A percentile compares a stretch with the other conserved stretches of the same genome.
These are phyloP conservation scores for Kuschelorhynchus macadamiae DNA, from an alignment of 2,888 invertebrate genomes.

Conservation along the genomic window DNA sequence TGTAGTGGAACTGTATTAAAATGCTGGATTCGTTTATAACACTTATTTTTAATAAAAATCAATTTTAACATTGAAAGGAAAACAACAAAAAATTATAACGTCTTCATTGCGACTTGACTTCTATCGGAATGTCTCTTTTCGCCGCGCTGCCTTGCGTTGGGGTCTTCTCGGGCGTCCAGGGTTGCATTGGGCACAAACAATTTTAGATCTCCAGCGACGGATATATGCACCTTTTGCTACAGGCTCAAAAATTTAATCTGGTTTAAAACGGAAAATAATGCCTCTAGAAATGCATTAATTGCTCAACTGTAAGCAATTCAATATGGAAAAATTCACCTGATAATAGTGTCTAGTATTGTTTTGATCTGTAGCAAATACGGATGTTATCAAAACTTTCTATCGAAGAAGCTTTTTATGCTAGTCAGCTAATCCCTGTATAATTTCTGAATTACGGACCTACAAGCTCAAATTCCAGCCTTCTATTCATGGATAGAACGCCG, in stretches of 20 bases:
- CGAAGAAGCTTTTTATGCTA: conserved; percentile 19
- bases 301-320: background rate
- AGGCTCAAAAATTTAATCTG: background rate
- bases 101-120: no score
- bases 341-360: background rate
- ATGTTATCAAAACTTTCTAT: conserved; percentile 19
- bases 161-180: no score
- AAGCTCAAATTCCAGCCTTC: background rate
- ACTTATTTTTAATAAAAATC: no score
- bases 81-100: no score
- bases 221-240: no score
- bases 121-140: no score
- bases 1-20: no score
- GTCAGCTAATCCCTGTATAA: conserved; percentile 9
- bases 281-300: background rate
- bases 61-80: no score
- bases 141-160: no score
- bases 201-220: no score
- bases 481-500: background rate
- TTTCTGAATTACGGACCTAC: conserved; percentile 20
- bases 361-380: conserved; percentile 9
- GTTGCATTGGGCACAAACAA: no score
- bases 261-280: background rate
- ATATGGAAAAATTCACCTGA: background rate
- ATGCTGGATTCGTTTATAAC: no score